These are phyloP conservation scores for Caenorhabditis sp. DNA, from an alignment of 2,888 invertebrate genomes.

Conservation along the genomic window DNA sequence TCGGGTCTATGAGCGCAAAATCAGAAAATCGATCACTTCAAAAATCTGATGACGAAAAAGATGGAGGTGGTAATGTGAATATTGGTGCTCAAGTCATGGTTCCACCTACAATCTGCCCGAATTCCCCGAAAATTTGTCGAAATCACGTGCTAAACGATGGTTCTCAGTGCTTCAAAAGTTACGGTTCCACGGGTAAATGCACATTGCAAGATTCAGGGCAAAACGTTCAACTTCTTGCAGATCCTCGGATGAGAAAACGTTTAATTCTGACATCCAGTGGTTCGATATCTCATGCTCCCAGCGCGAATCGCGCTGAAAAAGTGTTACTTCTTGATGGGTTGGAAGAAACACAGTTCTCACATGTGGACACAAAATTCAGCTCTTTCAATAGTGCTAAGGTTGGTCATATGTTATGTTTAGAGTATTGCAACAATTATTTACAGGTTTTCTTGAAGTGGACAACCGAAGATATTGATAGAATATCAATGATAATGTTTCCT, in stretches of 20 bases:
- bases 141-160: conserved; percentile 52
- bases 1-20: conserved; percentile 60
- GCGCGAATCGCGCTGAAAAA: conserved; percentile 39
- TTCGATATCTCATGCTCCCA: conserved; percentile 31
- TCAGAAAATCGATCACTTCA: conserved; percentile 33
- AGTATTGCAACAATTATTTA: background rate
- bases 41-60: conserved; percentile 15
- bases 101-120: conserved; percentile 38
- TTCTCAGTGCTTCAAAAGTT: conserved; percentile 47
- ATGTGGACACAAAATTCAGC: conserved; percentile 42
- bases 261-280: conserved; percentile 32
- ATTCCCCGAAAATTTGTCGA: conserved; percentile 50
- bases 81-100: conserved; percentile 30
- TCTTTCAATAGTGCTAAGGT: conserved; percentile 5
- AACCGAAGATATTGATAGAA: conserved; percentile 59
- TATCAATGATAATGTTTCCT: conserved; percentile 60
- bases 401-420: background rate
- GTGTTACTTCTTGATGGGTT: conserved; percentile 50
- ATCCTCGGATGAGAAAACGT: conserved; percentile 50
- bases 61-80: conserved; percentile 3
- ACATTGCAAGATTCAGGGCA: too few relatives aligned
- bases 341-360: conserved; percentile 41
- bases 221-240: too few relatives aligned
- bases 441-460: conserved; percentile 21
- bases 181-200: conserved; percentile 44